phyloP scores from a whole-genome alignment of 2,113 vertebrate species.

The Dermatemys mawii region DNA sequence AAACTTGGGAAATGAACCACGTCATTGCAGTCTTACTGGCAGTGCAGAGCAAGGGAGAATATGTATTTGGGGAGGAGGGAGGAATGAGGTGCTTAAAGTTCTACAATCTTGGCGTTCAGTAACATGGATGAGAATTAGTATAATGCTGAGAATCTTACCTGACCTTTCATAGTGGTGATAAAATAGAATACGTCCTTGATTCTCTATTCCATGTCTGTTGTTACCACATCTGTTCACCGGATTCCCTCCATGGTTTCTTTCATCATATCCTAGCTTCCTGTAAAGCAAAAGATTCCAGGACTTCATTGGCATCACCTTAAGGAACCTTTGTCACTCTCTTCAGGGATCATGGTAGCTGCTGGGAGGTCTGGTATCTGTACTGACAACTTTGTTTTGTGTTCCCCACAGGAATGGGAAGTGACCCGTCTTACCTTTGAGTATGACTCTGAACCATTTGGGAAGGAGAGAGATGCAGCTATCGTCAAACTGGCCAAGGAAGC shows the following conservation, averaged over 20 bases:
- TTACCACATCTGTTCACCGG: background rate
- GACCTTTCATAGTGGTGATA: background rate
- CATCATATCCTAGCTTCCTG: background rate
- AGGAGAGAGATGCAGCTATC: conserved; percentile 93
- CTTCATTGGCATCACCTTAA: background rate
- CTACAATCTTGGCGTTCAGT: background rate
- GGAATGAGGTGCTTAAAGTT: background rate
- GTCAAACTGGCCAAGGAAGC: conserved; percentile 95
- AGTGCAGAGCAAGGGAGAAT: background rate
- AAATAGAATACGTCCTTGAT: background rate
- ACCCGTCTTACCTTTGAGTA: conserved; percentile 94
- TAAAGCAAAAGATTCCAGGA: background rate
- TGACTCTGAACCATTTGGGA: conserved; percentile 95
- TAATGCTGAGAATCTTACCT: background rate
- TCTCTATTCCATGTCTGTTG: background rate
- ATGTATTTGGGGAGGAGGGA: background rate
- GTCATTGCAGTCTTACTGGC: too few relatives aligned
- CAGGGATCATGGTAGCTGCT: background rate
- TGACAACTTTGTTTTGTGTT: conserved; percentile 18
- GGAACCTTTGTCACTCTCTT: background rate
- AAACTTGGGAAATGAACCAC: background rate
- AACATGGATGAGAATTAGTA: background rate
- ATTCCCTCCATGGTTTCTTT: background rate
- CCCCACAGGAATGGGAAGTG: conserved; percentile 92
- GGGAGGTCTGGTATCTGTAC: background rate